Percentiles rank a stretch among this genome's conserved stretches.
Evolutionary conservation across 2,113 vertebrate species (phyloP).

Genomic region (Myrmophylax atrothorax): DNA sequence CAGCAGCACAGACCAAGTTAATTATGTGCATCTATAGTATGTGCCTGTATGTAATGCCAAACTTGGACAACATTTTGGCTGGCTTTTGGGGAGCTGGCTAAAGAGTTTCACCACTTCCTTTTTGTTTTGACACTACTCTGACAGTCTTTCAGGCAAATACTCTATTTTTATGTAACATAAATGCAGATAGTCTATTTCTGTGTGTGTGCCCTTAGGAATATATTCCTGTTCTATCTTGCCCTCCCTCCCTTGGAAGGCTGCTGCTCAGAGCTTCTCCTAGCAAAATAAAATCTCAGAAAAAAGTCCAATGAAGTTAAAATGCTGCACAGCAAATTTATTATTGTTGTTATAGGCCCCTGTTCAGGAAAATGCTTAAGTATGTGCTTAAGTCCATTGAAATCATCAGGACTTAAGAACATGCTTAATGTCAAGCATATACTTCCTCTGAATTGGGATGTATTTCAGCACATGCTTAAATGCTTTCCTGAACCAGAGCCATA

Average conservation of each 20-base stretch:
- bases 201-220: neutral
- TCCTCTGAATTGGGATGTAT: constrained; percentile 40
- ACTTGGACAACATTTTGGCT: constrained; percentile 47
- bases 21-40: constrained; percentile 1
- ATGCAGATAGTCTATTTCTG: neutral
- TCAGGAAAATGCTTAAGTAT: constrained; percentile 53
- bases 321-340: neutral
- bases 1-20: neutral
- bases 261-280: neutral
- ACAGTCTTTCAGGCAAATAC: neutral
- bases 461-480: constrained; percentile 60
- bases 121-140: constrained; percentile 8
- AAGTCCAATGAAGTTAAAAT: constrained; percentile 5
- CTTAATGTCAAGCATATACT: constrained; percentile 35
- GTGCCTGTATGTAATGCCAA: neutral
- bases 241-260: neutral
- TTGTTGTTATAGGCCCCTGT: neutral
- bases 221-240: neutral
- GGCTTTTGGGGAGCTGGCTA: constrained; percentile 30
- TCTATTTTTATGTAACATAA: constrained; percentile 17
- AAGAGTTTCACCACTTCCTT: constrained; percentile 26
- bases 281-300: neutral
- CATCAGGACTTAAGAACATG: constrained; percentile 28
- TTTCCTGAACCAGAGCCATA: constrained; percentile 45
- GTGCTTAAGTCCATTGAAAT: constrained; percentile 50